These are phyloP conservation scores for Apolygus lucorum DNA, from an alignment of 1,140 invertebrate genomes.

Conservation along the genomic window DNA sequence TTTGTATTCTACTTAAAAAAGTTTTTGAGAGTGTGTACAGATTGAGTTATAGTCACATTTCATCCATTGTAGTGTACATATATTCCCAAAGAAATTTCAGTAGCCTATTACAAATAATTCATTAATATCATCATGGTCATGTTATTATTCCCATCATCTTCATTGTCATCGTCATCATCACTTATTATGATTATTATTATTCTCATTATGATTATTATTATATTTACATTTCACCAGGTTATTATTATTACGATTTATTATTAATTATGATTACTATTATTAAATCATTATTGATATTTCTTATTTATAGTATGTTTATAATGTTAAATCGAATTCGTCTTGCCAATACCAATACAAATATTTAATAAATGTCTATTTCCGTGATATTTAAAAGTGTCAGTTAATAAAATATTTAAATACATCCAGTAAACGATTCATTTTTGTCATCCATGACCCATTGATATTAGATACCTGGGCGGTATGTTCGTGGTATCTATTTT, in stretches of 20 bases:
- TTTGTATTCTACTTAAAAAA: conserved; percentile 27
- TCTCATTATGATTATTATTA: conserved; percentile 22
- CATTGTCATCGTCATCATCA: conserved; percentile 10
- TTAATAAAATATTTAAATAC: conserved; percentile 30
- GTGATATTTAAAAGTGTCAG: conserved; percentile 31
- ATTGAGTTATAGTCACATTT: conserved; percentile 28
- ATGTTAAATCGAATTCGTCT: conserved; percentile 26
- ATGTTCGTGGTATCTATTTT: too few relatives aligned
- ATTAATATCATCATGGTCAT: conserved; percentile 19
- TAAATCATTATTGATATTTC: conserved; percentile 21
- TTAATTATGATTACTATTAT: conserved; percentile 15
- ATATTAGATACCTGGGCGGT: too few relatives aligned
- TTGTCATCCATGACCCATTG: too few relatives aligned
- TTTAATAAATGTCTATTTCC: conserved; percentile 31
- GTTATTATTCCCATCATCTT: conserved; percentile 21
- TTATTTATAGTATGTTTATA: conserved; percentile 28
- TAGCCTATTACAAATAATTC: conserved; percentile 12
- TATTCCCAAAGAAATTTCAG: conserved; percentile 12
- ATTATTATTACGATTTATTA: conserved; percentile 7
- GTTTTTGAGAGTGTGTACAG: conserved; percentile 27
- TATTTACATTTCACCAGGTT: conserved; percentile 1
- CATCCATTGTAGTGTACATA: conserved; percentile 27
- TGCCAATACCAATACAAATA: conserved; percentile 30
- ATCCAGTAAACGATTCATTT: not conserved
- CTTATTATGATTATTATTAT: conserved; percentile 19